These are phyloP conservation scores for Chrysodeixis includens DNA, from an alignment of 2,888 invertebrate species.

Conservation along the genomic window DNA sequence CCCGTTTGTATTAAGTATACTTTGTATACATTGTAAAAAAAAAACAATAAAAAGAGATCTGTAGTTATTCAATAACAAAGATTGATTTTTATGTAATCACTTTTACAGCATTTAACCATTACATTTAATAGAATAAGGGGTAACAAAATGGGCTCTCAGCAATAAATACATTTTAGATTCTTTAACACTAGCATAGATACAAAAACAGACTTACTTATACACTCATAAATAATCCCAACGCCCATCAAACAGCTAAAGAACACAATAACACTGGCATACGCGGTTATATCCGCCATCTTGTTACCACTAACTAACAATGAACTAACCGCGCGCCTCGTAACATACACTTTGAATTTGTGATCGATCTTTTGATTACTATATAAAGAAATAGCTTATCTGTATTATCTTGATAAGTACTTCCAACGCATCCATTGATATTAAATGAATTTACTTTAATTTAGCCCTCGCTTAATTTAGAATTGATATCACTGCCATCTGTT, in stretches of 20 bases:
- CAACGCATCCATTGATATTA: background rate
- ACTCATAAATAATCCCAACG: background rate
- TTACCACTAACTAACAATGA: background rate
- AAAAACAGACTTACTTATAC: background rate
- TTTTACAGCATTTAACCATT: too few species aligned
- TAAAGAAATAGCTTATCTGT: conserved; percentile 1
- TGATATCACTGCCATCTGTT: background rate
- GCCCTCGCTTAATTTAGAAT: background rate
- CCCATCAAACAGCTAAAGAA: background rate
- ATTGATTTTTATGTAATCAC: too few species aligned
- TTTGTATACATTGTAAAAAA: too few species aligned
- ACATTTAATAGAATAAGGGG: too few species aligned
- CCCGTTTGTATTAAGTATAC: too few species aligned
- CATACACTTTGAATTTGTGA: background rate
- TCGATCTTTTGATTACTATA: conserved; percentile 1
- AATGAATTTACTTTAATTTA: background rate
- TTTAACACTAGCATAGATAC: background rate
- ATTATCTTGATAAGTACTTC: background rate
- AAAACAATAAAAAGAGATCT: too few species aligned
- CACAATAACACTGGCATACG: background rate
- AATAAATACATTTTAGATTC: too few species aligned
- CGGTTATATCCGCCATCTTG: background rate
- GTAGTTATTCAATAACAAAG: too few species aligned
- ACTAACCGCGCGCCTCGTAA: background rate
- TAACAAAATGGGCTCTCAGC: too few species aligned